phyloP scores from a whole-genome alignment of 2,888 invertebrate species.

The Agonum fuliginosum region DNA sequence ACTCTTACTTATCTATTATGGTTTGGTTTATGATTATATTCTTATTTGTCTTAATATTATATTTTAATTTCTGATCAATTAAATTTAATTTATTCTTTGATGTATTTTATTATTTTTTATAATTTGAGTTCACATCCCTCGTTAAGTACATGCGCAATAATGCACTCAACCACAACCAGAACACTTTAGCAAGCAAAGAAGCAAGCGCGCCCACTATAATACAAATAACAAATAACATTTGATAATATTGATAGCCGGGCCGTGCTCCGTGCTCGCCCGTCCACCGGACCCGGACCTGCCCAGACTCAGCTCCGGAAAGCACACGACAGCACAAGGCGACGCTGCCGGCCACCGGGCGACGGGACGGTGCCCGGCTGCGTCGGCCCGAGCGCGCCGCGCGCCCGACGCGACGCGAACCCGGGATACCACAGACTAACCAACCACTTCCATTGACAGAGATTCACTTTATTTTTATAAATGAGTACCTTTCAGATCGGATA shows the following conservation, averaged over 20 bases:
- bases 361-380: slow-evolving; percentile 62
- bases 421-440: slow-evolving; percentile 70
- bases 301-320: slow-evolving; percentile 39
- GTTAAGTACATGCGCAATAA: slow-evolving; percentile 38
- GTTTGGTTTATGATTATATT: slow-evolving; percentile 60
- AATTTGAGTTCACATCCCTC: slow-evolving; percentile 49
- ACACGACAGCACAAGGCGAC: slow-evolving; percentile 58
- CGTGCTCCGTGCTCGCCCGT: slow-evolving; percentile 43
- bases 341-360: slow-evolving; percentile 36
- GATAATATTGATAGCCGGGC: not conserved
- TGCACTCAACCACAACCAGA: slow-evolving; percentile 21
- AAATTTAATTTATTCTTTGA: slow-evolving; percentile 59
- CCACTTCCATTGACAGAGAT: slow-evolving; percentile 65
- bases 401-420: slow-evolving; percentile 55
- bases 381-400: slow-evolving; percentile 49
- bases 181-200: not conserved
- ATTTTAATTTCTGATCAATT: slow-evolving; percentile 58
- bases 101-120: slow-evolving; percentile 57
- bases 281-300: not conserved
- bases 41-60: slow-evolving; percentile 59
- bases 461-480: slow-evolving; percentile 70
- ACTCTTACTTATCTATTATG: slow-evolving; percentile 52
- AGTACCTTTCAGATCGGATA: slow-evolving; percentile 68
- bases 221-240: not conserved
- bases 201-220: slow-evolving; percentile 23